Conservation (phyloP, 2,113 vertebrate species). For the Semnornis frantzii region DNA sequence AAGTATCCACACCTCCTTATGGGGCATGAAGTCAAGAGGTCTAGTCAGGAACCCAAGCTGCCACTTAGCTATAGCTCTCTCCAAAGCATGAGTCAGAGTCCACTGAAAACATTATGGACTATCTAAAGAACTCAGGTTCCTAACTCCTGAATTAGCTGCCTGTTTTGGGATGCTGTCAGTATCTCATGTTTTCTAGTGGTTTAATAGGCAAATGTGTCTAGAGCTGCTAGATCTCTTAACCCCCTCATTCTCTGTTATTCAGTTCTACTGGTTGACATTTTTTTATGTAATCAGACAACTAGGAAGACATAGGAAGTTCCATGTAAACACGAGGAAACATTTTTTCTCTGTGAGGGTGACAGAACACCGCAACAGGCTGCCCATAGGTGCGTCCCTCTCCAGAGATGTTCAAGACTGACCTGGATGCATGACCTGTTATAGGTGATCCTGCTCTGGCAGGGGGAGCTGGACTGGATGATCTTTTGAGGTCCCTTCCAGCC, state of each 20-base stretch:
- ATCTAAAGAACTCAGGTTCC: neutral
- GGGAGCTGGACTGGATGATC: no score
- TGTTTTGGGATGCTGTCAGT: neutral
- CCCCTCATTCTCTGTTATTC: neutral
- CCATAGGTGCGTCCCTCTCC: no score
- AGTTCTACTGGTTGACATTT: neutral
- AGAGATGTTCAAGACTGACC: no score
- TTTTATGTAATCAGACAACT: constrained; percentile 8
- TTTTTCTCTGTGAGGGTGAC: no score
- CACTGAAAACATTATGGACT: constrained; percentile 10
- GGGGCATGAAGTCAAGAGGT: neutral
- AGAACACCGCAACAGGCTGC: no score
- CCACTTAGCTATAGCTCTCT: neutral
- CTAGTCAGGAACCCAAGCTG: neutral
- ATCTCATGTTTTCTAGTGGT: neutral
- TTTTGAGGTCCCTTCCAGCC: no score
- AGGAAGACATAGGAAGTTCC: no score
- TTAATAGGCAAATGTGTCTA: constrained; percentile 31
- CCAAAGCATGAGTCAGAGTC: neutral
- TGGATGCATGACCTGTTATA: no score
- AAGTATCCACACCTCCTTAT: neutral
- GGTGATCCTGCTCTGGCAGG: no score
- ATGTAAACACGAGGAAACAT: no score
- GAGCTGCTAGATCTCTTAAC: neutral
- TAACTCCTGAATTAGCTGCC: neutral